A percentile compares a stretch with the other conserved stretches of the same genome.
phyloP scores from a whole-genome alignment of 2,113 vertebrate species.

The Phycodurus eques region DNA sequence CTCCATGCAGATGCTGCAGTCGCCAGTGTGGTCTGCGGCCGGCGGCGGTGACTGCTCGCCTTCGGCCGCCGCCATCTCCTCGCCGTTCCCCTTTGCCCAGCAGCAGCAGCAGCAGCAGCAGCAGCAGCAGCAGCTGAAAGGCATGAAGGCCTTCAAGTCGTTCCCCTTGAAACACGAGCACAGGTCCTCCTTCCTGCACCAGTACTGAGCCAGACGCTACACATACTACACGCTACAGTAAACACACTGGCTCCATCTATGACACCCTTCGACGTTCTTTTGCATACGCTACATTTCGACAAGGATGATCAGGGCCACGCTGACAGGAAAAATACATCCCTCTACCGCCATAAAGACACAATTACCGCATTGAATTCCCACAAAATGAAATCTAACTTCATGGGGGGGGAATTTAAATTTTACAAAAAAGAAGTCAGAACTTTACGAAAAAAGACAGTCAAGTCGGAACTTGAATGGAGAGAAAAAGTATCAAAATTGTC shows the following conservation, averaged over 20 bases:
- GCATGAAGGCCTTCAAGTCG: slow-evolving; percentile 93
- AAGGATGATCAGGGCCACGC: neutral
- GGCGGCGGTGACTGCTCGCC: slow-evolving; percentile 76
- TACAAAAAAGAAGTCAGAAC: neutral
- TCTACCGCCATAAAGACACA: neutral
- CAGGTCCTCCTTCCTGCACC: slow-evolving; percentile 91
- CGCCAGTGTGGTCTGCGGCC: slow-evolving; percentile 89
- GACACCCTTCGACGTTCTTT: neutral
- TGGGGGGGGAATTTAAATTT: neutral
- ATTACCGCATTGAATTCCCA: neutral
- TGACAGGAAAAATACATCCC: neutral
- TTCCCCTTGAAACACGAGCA: slow-evolving; percentile 94
- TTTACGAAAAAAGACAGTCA: neutral
- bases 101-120: slow-evolving; percentile 76
- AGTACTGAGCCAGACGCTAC: slow-evolving; percentile 77
- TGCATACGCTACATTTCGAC: neutral
- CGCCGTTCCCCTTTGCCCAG: slow-evolving; percentile 83
- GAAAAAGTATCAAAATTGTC: neutral
- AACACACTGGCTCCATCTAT: slow-evolving; percentile 46
- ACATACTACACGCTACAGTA: neutral
- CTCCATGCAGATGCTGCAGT: slow-evolving; percentile 92
- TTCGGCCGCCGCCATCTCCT: slow-evolving; percentile 72
- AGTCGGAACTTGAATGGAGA: no score
- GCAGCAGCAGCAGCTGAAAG: slow-evolving; percentile 80
- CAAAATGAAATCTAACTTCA: neutral